Evolutionary conservation across 2,113 vertebrate species (phyloP).

Genomic region (Syngnathoides biaculeatus): DNA sequence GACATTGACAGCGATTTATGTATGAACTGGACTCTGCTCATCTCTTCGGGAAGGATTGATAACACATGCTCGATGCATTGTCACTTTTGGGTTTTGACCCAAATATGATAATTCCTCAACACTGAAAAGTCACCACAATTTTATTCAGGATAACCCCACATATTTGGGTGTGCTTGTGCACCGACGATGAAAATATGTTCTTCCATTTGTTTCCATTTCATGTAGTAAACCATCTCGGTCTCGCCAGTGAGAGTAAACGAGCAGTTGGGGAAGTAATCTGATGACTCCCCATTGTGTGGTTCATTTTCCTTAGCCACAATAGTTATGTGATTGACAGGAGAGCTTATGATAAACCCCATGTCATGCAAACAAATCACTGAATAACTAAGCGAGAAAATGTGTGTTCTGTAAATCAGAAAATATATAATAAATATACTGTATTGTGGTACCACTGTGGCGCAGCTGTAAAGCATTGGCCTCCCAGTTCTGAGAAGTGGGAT

Average conservation of each 20-base stretch:
- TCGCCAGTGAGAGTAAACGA: slow-evolving; percentile 38
- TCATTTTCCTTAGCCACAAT: slow-evolving; percentile 58
- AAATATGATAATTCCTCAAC: slow-evolving; percentile 54
- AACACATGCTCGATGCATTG: slow-evolving; percentile 58
- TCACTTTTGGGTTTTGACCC: slow-evolving; percentile 59
- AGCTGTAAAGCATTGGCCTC: too few relatives aligned
- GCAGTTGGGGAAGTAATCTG: slow-evolving; percentile 41
- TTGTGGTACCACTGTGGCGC: too few relatives aligned
- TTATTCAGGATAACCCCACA: slow-evolving; percentile 39
- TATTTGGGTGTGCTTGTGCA: not conserved
- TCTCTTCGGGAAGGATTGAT: slow-evolving; percentile 50
- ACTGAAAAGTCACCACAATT: not conserved
- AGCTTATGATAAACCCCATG: slow-evolving; percentile 47
- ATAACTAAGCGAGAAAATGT: slow-evolving; percentile 30
- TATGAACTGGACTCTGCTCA: slow-evolving; percentile 54
- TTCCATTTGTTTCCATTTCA: slow-evolving; percentile 35
- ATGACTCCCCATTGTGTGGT: slow-evolving; percentile 49
- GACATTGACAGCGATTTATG: slow-evolving; percentile 65
- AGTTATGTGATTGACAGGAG: slow-evolving; percentile 62
- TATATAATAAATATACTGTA: not conserved
- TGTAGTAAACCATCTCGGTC: slow-evolving; percentile 56
- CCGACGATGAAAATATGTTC: not conserved
- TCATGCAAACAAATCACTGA: slow-evolving; percentile 46
- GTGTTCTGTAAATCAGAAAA: not conserved
- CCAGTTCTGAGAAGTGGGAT: too few relatives aligned